Percentiles rank a stretch among this genome's conserved stretches.
These are phyloP conservation scores for Polia nebulosa DNA, from an alignment of 2,888 invertebrate genomes.

Conservation along the genomic window DNA sequence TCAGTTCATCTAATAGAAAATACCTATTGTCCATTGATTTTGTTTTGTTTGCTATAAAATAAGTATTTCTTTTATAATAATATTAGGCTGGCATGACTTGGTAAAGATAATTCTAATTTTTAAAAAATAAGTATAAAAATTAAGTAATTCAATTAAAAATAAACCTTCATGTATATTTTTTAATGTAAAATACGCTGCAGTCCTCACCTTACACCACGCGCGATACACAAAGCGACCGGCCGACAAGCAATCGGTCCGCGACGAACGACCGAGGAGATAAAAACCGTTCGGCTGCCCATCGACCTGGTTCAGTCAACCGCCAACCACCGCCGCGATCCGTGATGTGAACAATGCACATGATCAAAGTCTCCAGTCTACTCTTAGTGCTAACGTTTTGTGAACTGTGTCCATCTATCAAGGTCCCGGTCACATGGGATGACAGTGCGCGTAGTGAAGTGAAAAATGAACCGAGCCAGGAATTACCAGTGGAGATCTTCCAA, in stretches of 20 bases:
- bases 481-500: slow-evolving; percentile 67
- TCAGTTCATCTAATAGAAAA: too few relatives aligned
- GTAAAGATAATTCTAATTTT: not conserved
- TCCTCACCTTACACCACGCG: slow-evolving; percentile 68
- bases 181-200: slow-evolving; percentile 58
- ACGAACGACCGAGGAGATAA: slow-evolving; percentile 89
- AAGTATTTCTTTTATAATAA: not conserved
- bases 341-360: slow-evolving; percentile 87
- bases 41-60: too few relatives aligned
- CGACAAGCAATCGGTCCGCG: slow-evolving; percentile 84
- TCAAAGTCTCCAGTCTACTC: slow-evolving; percentile 73
- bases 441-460: slow-evolving; percentile 82
- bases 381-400: slow-evolving; percentile 81
- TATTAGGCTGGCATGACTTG: not conserved
- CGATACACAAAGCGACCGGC: slow-evolving; percentile 81
- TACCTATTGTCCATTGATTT: too few relatives aligned
- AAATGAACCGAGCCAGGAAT: slow-evolving; percentile 53
- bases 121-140: not conserved
- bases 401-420: slow-evolving; percentile 82
- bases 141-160: not conserved
- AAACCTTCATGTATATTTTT: not conserved
- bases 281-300: slow-evolving; percentile 80
- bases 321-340: slow-evolving; percentile 81
- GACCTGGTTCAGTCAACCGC: slow-evolving; percentile 86
- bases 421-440: slow-evolving; percentile 82